Percentiles rank a stretch among this genome's conserved stretches.
These are phyloP conservation scores for Falco cherrug DNA, from an alignment of 2,797 vertebrate species.

Conservation along the genomic window DNA sequence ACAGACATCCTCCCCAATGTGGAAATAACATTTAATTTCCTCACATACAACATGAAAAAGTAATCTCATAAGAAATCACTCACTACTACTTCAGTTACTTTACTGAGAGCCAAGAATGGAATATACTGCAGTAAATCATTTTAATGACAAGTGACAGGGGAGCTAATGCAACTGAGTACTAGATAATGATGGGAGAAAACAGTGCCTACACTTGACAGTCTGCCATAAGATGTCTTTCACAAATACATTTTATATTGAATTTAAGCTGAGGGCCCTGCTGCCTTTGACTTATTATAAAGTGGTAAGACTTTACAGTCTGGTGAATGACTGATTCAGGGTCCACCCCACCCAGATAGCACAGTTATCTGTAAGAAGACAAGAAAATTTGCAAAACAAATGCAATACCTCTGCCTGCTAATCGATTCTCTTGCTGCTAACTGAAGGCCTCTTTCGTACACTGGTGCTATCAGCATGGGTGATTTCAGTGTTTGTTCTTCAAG, in stretches of 20 bases:
- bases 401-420: neutral
- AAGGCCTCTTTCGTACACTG: neutral
- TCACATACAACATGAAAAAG: neutral
- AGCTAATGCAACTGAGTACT: neutral
- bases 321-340: neutral
- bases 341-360: neutral
- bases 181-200: neutral
- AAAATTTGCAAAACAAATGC: neutral
- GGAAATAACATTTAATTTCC: neutral
- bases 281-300: neutral
- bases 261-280: neutral
- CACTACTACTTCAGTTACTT: neutral
- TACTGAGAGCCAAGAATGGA: neutral
- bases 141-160: neutral
- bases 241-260: neutral
- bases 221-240: neutral
- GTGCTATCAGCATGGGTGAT: fast-evolving
- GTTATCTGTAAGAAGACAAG: neutral
- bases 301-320: neutral
- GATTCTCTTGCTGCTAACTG: neutral
- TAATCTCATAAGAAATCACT: neutral
- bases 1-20: neutral
- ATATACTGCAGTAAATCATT: neutral
- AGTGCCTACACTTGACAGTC: neutral
- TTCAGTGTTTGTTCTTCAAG: neutral